Conservation (phyloP, 2,888 invertebrate species). For the Panzeria rudis region DNA sequence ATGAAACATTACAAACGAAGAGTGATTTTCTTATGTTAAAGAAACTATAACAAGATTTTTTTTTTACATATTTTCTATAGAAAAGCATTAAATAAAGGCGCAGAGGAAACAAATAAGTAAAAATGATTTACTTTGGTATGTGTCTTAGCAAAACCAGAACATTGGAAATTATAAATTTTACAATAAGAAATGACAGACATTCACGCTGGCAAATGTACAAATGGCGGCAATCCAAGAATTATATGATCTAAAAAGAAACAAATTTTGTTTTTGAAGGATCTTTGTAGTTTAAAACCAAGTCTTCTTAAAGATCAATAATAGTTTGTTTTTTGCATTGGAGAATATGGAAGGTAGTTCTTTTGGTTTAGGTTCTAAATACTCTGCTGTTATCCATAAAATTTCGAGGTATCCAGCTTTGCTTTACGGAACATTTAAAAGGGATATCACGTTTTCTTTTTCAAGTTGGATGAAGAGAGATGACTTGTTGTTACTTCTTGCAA, state of each 20-base stretch:
- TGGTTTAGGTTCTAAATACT: no score
- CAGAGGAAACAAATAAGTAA: neutral
- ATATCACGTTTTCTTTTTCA: no score
- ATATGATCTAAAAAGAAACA: neutral
- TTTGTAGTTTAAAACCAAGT: neutral
- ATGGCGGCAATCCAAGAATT: neutral
- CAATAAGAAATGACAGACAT: slow-evolving; percentile 43
- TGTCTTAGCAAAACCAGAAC: slow-evolving; percentile 22
- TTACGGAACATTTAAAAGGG: no score
- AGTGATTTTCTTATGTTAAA: slow-evolving; percentile 17
- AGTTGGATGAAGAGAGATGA: no score
- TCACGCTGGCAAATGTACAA: slow-evolving; percentile 36
- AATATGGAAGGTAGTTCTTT: no score
- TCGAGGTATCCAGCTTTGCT: no score
- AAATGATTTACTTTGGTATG: slow-evolving; percentile 1
- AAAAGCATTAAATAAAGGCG: slow-evolving; percentile 9
- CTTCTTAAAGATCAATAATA: neutral
- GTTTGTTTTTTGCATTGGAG: no score
- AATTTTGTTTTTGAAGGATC: neutral
- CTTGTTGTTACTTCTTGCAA: no score
- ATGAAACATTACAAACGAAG: slow-evolving; percentile 24
- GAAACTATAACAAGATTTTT: neutral
- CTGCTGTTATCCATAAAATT: no score
- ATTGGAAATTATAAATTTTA: slow-evolving; percentile 61
- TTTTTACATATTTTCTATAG: slow-evolving; percentile 8